Conservation (phyloP, 2,888 invertebrate species). For the Drosophila seclusa region DNA sequence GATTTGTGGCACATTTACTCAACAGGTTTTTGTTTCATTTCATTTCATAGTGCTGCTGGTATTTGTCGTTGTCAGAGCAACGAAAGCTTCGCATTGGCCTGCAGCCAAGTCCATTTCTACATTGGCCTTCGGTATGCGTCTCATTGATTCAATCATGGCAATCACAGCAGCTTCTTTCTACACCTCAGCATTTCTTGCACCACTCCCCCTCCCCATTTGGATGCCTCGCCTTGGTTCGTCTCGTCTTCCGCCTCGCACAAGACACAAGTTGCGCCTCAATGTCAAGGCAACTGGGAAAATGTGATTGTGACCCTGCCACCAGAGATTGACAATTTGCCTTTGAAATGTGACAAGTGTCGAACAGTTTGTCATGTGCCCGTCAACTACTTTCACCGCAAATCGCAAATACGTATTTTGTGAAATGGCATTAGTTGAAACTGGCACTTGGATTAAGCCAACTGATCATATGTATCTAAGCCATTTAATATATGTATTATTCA, state of each 20-base stretch:
- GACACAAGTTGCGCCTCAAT: slow-evolving; percentile 55
- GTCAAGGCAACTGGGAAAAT: slow-evolving; percentile 52
- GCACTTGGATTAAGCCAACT: slow-evolving; percentile 3
- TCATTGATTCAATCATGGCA: slow-evolving; percentile 75
- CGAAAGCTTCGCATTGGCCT: slow-evolving; percentile 51
- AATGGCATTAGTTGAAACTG: slow-evolving; percentile 7
- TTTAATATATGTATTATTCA: not conserved
- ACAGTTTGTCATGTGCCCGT: slow-evolving; percentile 42
- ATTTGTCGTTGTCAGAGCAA: slow-evolving; percentile 17
- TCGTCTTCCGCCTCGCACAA: not conserved
- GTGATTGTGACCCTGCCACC: slow-evolving; percentile 41
- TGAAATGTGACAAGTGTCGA: slow-evolving; percentile 22
- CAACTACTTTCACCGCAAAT: slow-evolving; percentile 17
- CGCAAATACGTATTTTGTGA: slow-evolving; percentile 5
- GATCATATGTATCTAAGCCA: not conserved
- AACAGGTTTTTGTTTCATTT: slow-evolving; percentile 44
- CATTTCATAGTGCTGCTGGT: not conserved
- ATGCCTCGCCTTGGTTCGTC: slow-evolving; percentile 2
- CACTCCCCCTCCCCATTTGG: not conserved
- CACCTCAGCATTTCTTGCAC: slow-evolving; percentile 2
- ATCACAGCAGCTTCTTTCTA: slow-evolving; percentile 58
- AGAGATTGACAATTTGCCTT: slow-evolving; percentile 54
- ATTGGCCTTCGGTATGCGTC: slow-evolving; percentile 44
- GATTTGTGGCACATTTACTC: slow-evolving; percentile 37
- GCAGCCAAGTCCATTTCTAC: slow-evolving; percentile 47